Base-by-base conservation (phyloP, 2,888 invertebrate genomes). In the Apotomis turbidana region DNA sequence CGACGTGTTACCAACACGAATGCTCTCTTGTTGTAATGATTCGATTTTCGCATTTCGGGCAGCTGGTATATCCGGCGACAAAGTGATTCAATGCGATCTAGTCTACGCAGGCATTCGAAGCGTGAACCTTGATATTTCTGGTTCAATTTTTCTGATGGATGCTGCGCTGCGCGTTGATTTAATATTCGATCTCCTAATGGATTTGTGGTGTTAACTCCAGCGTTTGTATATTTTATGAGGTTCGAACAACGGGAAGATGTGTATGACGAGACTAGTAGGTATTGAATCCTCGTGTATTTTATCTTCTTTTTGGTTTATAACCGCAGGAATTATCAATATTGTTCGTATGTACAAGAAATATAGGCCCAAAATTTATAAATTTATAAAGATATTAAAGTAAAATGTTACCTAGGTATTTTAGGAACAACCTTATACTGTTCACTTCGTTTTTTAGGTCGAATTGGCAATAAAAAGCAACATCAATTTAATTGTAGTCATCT, bases 21-120 rank as follows among this genome's bases (percentile, higher is more conserved):
- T 70, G 70, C 64, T 51, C 64, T 70, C 71, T 66, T 71, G 61
- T 55, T 52, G 55, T 62, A 68, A 72, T 71, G 71, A 71, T 72
- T 72, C 52, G 38, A 63, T 72, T 71, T 72, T 63, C 62, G 63
- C 36, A 72, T 68, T 72, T 72, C 63, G 52, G 62, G 13, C 62
- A 52, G 61, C 67, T 68, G 61, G 41, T 57, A 51, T 61, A 46
- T 41, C 46, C 51, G 55, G 55, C 13, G 61, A 61, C 46, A 68
- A 51, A 46, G 67, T 71, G 57, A 67, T 61, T 67, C 41, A 51
- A 61, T 41, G 61, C 57, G 61, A 61, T 46, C 58, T 58, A 58
- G 46, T 46, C 27, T 5, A 41, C 44, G 13, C 10, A 41, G 58
- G 27, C 15, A 52, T 59, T 58, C 27, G 58, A 54, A 60, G 46